phyloP scores from a whole-genome alignment of 1,140 invertebrate genomes.

The Agrypnia vestita region DNA sequence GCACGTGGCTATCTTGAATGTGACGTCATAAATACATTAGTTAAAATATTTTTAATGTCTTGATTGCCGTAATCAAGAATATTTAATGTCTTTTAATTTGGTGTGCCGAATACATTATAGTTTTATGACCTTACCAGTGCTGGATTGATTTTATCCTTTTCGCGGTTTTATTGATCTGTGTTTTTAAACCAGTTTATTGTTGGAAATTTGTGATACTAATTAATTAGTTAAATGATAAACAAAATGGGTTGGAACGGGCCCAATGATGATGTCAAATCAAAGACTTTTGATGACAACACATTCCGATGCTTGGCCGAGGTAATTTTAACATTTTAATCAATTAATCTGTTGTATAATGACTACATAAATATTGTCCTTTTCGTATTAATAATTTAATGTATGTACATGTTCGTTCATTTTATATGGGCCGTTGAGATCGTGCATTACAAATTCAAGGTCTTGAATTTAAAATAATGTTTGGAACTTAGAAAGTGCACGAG shows the following conservation, averaged over 20 bases:
- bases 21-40: not conserved
- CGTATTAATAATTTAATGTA: too few species aligned
- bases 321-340: not conserved
- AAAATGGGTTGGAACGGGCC: conserved; percentile 13
- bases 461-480: too few species aligned
- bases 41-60: conserved; percentile 2
- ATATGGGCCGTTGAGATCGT: too few species aligned
- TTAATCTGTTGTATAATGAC: too few species aligned
- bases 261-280: conserved; percentile 15
- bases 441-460: too few species aligned
- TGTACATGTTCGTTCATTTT: too few species aligned
- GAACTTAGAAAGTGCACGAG: too few species aligned
- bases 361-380: too few species aligned
- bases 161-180: not conserved
- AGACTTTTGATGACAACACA: conserved; percentile 22
- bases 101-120: too few species aligned
- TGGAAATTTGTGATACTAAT: not conserved
- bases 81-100: too few species aligned
- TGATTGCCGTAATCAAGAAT: not conserved
- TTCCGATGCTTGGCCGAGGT: conserved; percentile 27
- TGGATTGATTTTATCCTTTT: not conserved
- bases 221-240: not conserved
- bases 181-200: conserved; percentile 7
- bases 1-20: conserved; percentile 1
- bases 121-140: too few species aligned